Base-by-base conservation (phyloP, 2,113 vertebrate species). In the Caranx ignobilis region DNA sequence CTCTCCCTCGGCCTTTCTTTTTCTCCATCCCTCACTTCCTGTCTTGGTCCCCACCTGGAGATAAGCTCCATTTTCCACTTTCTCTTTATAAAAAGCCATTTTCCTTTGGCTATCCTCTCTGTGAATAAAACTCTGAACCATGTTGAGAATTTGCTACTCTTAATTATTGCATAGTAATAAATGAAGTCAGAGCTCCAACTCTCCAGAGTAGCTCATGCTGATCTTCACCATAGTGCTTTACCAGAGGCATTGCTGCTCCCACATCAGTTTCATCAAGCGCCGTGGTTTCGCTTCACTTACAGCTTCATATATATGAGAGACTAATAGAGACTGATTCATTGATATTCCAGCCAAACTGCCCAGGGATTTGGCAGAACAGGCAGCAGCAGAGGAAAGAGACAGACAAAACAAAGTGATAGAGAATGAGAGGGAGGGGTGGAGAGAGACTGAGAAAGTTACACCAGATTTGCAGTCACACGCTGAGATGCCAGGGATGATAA, bases 301-400 rank as follows among this genome's bases (percentile, higher is more conserved):
- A 82, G 35, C 75, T 86, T 75, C 60, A 81, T 80, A 82, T 60
- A 78, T 82, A 82, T 61, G 68, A 70, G 86, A 75, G 63, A 75
- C 83, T 89, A 89, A 91, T 89, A 85, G 70, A 90, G 79, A 87
- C 67, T 66, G 83, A 87, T 90, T 87, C 79, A 87, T 88, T 90
- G 84, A 86, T 89, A 88, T 87, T 83, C 26, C 54, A 68, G 70
- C 69, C 82, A 89, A 85, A 83, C 68, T 83, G 64, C 75, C 77
- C 32, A 67, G 79, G 79, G 86, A 88, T 73, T 81, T 84, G 84
- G 63, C 69, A 72, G 66, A 79, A 82, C 55, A 78, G 85, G 73
- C 75, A 79, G 68, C 70, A 64, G 79, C 83, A 75, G 34, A 81
- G 70, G 48, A 75, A 57, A 65, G 48, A 85, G 54, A 84, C 11